Evolutionary conservation across 2,888 invertebrate genomes (phyloP).

Genomic region (Calephelis perditalis): DNA sequence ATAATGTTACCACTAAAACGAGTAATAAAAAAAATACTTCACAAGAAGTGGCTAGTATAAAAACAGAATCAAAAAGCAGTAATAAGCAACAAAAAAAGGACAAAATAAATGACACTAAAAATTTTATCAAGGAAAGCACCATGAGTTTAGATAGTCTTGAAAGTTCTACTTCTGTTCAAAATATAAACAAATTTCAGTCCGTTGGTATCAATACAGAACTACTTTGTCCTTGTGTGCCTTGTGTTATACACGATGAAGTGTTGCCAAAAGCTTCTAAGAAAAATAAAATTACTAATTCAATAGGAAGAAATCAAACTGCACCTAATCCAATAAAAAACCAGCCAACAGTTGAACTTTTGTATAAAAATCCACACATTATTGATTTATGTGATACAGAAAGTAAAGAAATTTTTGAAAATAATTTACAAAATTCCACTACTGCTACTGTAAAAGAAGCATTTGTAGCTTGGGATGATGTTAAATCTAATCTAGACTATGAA

Average conservation of each 20-base stretch:
- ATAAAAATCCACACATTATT: conserved; percentile 56
- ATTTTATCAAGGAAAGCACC: conserved; percentile 48
- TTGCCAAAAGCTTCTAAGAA: background rate
- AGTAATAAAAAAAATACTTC: conserved; percentile 15
- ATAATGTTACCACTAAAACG: conserved; percentile 27
- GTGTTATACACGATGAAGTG: conserved; percentile 53
- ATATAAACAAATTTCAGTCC: conserved; percentile 43
- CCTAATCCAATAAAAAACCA: conserved; percentile 19
- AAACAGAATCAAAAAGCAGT: conserved; percentile 23
- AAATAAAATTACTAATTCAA: conserved; percentile 22
- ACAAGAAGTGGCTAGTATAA: conserved; percentile 13
- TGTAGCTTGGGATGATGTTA: background rate
- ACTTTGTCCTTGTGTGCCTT: conserved; percentile 56
- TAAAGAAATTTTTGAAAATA: conserved; percentile 30
- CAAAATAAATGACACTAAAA: conserved; percentile 27
- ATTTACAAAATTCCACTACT: background rate
- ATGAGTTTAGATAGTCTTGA: conserved; percentile 68
- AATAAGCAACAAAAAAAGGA: conserved; percentile 18
- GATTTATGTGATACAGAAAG: conserved; percentile 43
- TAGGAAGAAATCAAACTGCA: conserved; percentile 18
- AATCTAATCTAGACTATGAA: conserved; percentile 4
- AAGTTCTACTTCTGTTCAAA: conserved; percentile 34
- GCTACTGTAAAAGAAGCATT: background rate
- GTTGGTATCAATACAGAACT: conserved; percentile 62
- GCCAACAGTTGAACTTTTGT: conserved; percentile 53